These are phyloP conservation scores for Isoperla grammatica DNA, from an alignment of 2,888 invertebrate species.

Conservation along the genomic window DNA sequence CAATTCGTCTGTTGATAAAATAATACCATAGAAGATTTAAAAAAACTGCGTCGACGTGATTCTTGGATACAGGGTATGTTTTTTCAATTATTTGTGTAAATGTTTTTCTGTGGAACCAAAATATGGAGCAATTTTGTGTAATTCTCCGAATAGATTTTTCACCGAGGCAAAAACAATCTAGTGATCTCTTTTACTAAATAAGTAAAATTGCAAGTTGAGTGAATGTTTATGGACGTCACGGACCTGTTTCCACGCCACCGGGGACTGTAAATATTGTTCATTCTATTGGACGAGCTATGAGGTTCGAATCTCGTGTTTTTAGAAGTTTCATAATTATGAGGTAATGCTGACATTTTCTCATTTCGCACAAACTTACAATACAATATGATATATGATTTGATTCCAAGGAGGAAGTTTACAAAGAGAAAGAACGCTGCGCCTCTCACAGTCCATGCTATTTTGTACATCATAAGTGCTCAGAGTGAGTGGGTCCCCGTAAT, in stretches of 20 bases:
- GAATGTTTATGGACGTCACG: conserved; percentile 26
- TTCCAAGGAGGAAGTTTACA: no score
- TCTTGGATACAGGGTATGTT: conserved; percentile 93
- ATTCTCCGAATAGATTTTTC: conserved; percentile 31
- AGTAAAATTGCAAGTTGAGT: conserved; percentile 21
- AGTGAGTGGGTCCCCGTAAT: no score
- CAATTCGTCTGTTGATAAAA: conserved; percentile 27
- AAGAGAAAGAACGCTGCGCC: no score
- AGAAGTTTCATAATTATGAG: neutral
- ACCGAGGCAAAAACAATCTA: conserved; percentile 28
- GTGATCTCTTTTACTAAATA: conserved; percentile 27
- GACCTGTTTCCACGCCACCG: no score
- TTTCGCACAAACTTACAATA: neutral
- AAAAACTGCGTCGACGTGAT: conserved; percentile 48
- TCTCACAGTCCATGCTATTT: no score
- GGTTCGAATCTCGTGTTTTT: neutral
- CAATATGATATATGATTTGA: neutral
- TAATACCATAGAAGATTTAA: conserved; percentile 26
- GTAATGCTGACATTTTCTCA: neutral
- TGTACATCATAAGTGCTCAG: no score
- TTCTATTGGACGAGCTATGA: neutral
- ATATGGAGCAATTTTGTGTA: conserved; percentile 27
- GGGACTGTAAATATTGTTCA: neutral
- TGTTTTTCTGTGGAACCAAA: conserved; percentile 33
- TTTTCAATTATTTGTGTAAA: conserved; percentile 77